Base-by-base conservation (phyloP, 2,888 invertebrate species). In the Andrena chrysosceles region DNA sequence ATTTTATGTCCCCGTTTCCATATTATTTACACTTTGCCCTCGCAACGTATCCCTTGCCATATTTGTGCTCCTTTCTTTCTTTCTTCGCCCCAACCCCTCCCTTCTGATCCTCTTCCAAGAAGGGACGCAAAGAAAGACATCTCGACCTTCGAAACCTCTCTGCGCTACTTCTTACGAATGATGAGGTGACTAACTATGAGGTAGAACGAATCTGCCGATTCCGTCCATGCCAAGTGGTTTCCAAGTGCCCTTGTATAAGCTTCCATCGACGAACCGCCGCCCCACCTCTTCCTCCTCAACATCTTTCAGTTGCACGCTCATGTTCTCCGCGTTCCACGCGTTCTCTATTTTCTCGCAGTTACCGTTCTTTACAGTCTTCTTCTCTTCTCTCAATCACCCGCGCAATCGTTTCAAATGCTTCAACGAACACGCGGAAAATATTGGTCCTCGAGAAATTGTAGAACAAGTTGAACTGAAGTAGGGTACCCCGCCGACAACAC, bases 181-280 rank as follows among this genome's bases (percentile, higher is more conserved):
- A 16, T 2, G 2, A 35, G 35, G 2, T 10, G 79, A 89, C 88
- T 91, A 92, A 95, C 96, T 96, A 90, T 96, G 95, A 2, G 95
- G 95, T 91, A 95, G 95, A 0, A 93, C 94, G 91, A 96, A 97
- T 59, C 92, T 93, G 48, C 96, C 96, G 67, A 92, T 92, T 31
- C 96, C 96, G 35, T 95, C 94, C 95, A 96, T 96, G 52, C 96
- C 95, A 0, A 95, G 90, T 1, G 94, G 91, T 89, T 96, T 95
- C 95, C 96, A 96, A 8, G 95, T 94, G 63, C 96, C 96, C 56
- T 94, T 93, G 87, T 96, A 96, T 35, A 35, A 48, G 63, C 67
- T 74, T 52, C 74, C 83, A 29, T 77, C 59, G 49, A 83, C 26
- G 52, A 78, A 83, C 67, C 59, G 68, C 13, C 54, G 68, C n/a